A percentile compares a stretch with the other conserved stretches of the same genome.
These are phyloP conservation scores for Heliconius hewitsoni DNA, from an alignment of 1,140 invertebrate species.

Conservation along the genomic window DNA sequence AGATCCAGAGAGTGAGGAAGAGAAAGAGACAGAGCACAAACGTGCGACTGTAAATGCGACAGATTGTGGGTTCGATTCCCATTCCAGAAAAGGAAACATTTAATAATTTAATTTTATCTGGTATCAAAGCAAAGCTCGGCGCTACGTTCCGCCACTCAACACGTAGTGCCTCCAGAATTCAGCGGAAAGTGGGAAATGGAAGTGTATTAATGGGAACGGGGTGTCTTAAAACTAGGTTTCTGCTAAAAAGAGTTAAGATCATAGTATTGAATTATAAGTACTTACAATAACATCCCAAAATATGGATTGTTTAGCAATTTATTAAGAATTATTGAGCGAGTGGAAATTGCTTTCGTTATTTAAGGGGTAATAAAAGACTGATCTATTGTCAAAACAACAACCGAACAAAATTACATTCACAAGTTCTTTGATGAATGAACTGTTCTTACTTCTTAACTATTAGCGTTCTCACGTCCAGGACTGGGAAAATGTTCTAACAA, in stretches of 20 bases:
- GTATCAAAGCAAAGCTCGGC: too few species aligned
- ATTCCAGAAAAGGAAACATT: too few species aligned
- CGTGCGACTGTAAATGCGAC: too few species aligned
- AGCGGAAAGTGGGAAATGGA: too few species aligned
- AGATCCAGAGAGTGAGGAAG: too few species aligned
- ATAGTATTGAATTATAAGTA: background rate
- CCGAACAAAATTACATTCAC: conserved; percentile 7
- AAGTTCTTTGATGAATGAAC: conserved; percentile 27
- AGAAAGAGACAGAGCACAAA: too few species aligned
- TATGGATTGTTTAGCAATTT: background rate
- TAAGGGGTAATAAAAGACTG: conserved; percentile 3
- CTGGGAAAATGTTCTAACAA: conserved; percentile 29
- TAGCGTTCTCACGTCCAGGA: conserved; percentile 24
- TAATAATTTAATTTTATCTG: too few species aligned
- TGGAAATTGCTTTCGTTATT: background rate
- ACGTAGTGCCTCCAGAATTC: too few species aligned
- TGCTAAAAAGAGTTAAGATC: background rate
- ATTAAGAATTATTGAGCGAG: background rate
- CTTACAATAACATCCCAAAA: background rate
- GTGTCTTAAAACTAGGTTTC: too few species aligned
- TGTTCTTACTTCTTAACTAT: conserved; percentile 22
- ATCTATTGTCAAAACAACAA: conserved; percentile 5
- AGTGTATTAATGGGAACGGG: too few species aligned
- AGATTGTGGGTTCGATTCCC: too few species aligned
- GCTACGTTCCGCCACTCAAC: too few species aligned